Conservation (phyloP, 1,140 invertebrate species). For the Linepithema humile region DNA sequence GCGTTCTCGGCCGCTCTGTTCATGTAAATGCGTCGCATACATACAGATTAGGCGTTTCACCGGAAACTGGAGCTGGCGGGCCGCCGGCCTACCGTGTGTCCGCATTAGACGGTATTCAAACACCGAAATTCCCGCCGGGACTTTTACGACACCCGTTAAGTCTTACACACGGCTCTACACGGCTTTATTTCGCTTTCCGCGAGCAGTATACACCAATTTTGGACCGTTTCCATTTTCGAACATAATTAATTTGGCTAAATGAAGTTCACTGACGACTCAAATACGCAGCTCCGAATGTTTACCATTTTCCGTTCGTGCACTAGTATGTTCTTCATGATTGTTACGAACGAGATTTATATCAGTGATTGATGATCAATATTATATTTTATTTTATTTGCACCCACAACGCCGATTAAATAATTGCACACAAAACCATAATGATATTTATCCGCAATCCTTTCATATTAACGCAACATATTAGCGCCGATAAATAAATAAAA, state of each 20-base stretch:
- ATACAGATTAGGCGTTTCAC: conserved; percentile 53
- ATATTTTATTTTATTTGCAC: background rate
- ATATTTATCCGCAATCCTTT: background rate
- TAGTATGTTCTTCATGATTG: background rate
- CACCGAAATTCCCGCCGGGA: background rate
- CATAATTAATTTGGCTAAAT: conserved; percentile 14
- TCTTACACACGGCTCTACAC: background rate
- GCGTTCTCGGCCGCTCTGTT: conserved; percentile 27
- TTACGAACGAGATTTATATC: conserved; percentile 5
- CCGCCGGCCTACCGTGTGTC: background rate
- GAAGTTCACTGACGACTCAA: background rate
- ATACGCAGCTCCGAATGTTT: conserved; percentile 12
- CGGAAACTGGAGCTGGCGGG: conserved; percentile 12
- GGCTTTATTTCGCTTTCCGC: background rate
- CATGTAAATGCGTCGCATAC: conserved; percentile 61
- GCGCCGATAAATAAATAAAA: background rate
- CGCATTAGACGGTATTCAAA: background rate
- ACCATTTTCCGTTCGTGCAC: background rate
- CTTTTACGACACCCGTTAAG: background rate
- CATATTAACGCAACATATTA: background rate
- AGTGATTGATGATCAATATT: background rate
- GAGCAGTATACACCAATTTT: background rate
- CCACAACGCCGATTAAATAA: conserved; percentile 22
- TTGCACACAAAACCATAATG: conserved; percentile 17
- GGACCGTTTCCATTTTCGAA: background rate